Conservation (phyloP, 1,140 invertebrate species). For the Pararge aegeria region DNA sequence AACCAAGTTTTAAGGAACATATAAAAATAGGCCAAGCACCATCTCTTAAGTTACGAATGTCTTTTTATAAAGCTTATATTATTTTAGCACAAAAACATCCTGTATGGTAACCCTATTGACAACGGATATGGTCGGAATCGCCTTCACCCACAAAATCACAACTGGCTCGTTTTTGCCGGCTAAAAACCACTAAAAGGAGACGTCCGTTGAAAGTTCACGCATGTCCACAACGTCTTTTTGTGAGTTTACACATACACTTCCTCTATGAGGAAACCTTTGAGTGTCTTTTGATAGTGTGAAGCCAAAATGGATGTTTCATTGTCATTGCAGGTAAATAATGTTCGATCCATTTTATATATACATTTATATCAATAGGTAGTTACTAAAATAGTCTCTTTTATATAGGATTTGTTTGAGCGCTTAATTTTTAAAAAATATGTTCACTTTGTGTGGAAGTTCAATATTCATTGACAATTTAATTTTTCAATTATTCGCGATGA, state of each 20-base stretch:
- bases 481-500: too few relatives aligned
- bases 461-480: too few relatives aligned
- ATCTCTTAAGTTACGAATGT: too few relatives aligned
- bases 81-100: background rate
- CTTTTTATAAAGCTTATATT: background rate
- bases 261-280: constrained; percentile 19
- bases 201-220: constrained; percentile 40
- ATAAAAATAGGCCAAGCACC: too few relatives aligned
- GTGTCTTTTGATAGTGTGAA: constrained; percentile 5
- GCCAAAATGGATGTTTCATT: constrained; percentile 25
- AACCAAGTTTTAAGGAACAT: too few relatives aligned
- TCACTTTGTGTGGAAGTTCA: too few relatives aligned
- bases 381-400: too few relatives aligned
- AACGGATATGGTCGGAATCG: constrained; percentile 64
- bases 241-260: constrained; percentile 31
- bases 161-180: constrained; percentile 26
- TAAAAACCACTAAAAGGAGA: constrained; percentile 52
- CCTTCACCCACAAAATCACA: constrained; percentile 57
- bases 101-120: constrained; percentile 6
- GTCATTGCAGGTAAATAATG: background rate
- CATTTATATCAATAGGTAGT: background rate
- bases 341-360: background rate
- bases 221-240: constrained; percentile 33
- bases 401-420: too few relatives aligned
- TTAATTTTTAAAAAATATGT: too few relatives aligned